These are phyloP conservation scores for Jacana jacana DNA, from an alignment of 2,113 vertebrate genomes.

Conservation along the genomic window DNA sequence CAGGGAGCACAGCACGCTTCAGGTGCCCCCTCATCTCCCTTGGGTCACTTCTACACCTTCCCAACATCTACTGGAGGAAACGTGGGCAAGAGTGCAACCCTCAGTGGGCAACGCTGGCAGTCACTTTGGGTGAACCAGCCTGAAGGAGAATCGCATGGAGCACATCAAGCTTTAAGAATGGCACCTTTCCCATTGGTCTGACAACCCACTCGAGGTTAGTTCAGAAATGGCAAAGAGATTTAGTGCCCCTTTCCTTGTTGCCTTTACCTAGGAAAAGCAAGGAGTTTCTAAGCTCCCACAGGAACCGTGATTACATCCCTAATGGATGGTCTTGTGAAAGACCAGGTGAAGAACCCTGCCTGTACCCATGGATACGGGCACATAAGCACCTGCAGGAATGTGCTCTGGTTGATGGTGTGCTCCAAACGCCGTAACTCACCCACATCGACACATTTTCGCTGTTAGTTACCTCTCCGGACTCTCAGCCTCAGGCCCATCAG, in stretches of 20 bases:
- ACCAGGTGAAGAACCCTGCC: neutral
- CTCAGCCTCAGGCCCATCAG: neutral
- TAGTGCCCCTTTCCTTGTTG: neutral
- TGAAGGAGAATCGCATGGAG: neutral
- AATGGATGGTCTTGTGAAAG: neutral
- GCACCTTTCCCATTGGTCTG: neutral
- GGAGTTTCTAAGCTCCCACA: neutral
- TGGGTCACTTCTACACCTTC: neutral
- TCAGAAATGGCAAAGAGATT: neutral
- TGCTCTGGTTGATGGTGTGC: neutral
- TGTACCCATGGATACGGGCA: neutral
- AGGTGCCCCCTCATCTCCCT: neutral
- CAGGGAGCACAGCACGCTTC: neutral
- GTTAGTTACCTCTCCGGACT: neutral
- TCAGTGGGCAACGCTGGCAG: accelerated
- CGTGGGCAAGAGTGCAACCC: neutral
- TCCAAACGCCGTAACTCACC: neutral
- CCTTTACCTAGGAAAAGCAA: neutral
- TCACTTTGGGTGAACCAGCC: neutral
- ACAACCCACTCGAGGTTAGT: neutral
- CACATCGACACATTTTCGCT: neutral
- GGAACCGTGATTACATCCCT: neutral
- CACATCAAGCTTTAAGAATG: neutral
- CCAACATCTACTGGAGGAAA: neutral
- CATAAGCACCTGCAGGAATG: accelerated